Base-by-base conservation (phyloP, 2,888 invertebrate genomes). In the Timema cristinae region DNA sequence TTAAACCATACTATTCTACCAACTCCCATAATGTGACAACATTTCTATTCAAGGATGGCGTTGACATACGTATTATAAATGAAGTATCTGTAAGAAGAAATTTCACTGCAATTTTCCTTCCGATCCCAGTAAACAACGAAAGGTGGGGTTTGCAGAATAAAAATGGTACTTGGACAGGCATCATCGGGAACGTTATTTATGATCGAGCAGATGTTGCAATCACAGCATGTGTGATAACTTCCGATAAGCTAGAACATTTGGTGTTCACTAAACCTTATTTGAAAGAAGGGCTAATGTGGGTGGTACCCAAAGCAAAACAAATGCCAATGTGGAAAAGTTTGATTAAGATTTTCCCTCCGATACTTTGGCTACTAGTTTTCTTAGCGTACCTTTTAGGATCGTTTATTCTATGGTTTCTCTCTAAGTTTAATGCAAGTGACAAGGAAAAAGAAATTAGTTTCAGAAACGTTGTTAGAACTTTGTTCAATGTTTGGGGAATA, bases 101-200 rank as follows among this genome's bases (percentile, higher is more conserved):
- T 32, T 63, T 63, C 63, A 48, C 63, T 7, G 7, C 48, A 13
- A 63, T 13, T 8, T 63, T 63, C 32, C 15, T 47, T 8, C 63
- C 63, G 5, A 32, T 63, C 32, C 63, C 63, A 6, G 11, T 48
- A 10, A 63, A 63, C 63, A 63, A 63, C 63, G 16, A 48, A 32
- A 63, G 47, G 47, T 63, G 63, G 63, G 63, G 63, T 2, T 48
- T 6, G 63, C 63, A 63, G 10, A 0, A 16, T 8, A 32, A 4
- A 11, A 63, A 63, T 32, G 63, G 63, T 13, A 63, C 63, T 7
- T 63, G 63, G 63, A 63, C 63, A 9, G 63, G 63, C 32, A 63
- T 63, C 63, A n/a, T 63, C 63, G 63, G 63, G 47, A 63, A 63
- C 7, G 63, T 63, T 10, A 9, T 63, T 9, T 7, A 63, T 47